Percentiles rank a stretch among this genome's conserved stretches.
Conservation (phyloP, 1,140 invertebrate genomes). For the Homarus americanus region DNA sequence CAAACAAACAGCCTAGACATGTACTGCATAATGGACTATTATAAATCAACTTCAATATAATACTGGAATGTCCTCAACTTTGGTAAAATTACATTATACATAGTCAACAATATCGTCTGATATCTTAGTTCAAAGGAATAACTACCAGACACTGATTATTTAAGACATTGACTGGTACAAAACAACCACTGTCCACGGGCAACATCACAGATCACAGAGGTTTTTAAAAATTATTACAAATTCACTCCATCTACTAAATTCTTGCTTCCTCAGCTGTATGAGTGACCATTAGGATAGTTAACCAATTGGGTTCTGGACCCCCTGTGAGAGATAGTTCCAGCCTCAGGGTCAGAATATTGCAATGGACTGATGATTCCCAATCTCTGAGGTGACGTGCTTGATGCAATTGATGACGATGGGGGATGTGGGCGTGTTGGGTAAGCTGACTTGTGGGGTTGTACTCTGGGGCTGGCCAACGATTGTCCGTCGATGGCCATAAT, state of each 20-base stretch:
- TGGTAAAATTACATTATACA: slow-evolving; percentile 33
- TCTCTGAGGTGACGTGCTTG: slow-evolving; percentile 60
- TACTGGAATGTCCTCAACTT: slow-evolving; percentile 55
- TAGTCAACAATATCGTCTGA: slow-evolving; percentile 6
- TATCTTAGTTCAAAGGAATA: neutral
- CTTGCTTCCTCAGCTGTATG: slow-evolving; percentile 43
- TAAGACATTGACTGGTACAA: neutral
- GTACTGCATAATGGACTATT: neutral
- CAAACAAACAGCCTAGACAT: slow-evolving; percentile 9
- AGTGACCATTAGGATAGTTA: slow-evolving; percentile 50
- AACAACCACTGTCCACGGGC: slow-evolving; percentile 16
- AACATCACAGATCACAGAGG: slow-evolving; percentile 34
- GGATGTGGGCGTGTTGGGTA: slow-evolving; percentile 49
- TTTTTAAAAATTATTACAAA: slow-evolving; percentile 23
- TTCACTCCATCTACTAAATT: slow-evolving; percentile 24
- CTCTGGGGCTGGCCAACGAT: slow-evolving; percentile 55
- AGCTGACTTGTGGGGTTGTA: slow-evolving; percentile 53
- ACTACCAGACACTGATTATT: neutral
- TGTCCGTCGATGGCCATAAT: slow-evolving; percentile 69
- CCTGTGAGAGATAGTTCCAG: slow-evolving; percentile 55
- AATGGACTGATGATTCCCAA: slow-evolving; percentile 24
- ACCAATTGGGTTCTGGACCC: slow-evolving; percentile 61
- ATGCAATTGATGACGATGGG: slow-evolving; percentile 16
- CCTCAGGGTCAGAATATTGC: slow-evolving; percentile 57
- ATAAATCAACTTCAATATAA: slow-evolving; percentile 25